Conservation (phyloP, 1,140 invertebrate genomes). For the Euglossa dilemma region DNA sequence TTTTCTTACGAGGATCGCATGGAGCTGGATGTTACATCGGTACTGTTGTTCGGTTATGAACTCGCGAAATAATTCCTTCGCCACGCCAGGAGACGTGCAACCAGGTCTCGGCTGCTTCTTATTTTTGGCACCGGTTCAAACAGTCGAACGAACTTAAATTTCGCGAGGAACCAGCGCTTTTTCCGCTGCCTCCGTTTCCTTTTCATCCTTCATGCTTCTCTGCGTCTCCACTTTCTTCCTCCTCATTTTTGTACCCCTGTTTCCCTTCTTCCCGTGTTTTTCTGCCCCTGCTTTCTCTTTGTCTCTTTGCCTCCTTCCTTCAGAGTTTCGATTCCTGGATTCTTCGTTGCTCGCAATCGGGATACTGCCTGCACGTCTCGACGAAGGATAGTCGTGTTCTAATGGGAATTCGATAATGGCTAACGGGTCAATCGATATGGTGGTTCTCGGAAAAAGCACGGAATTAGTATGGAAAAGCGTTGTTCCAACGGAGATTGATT, state of each 20-base stretch:
- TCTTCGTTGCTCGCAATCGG: no score
- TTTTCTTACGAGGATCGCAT: background rate
- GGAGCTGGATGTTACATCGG: conserved; percentile 7
- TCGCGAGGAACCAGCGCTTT: conserved; percentile 36
- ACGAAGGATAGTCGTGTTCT: background rate
- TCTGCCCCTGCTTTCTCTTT: conserved; percentile 1
- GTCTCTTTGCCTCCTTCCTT: background rate
- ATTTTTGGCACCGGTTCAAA: conserved; percentile 75
- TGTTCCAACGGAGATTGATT: no score
- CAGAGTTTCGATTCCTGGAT: background rate
- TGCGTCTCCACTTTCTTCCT: background rate
- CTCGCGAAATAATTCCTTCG: conserved; percentile 69
- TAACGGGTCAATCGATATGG: conserved; percentile 33
- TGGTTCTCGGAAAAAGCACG: conserved; percentile 3
- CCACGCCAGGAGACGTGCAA: background rate
- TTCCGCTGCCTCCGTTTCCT: conserved; percentile 10
- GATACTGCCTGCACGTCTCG: background rate
- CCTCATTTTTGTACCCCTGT: background rate
- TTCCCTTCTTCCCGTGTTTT: background rate
- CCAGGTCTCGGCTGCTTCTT: conserved; percentile 38
- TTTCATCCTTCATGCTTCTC: conserved; percentile 6
- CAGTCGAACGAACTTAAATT: conserved; percentile 74
- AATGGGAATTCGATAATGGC: conserved; percentile 66
- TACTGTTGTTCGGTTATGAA: conserved; percentile 33
- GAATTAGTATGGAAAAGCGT: conserved; percentile 29